Evolutionary conservation across 2,888 invertebrate species (phyloP), one percentile per base, ranked within the genome.

Genomic region (Gerosis bhagava): DNA sequence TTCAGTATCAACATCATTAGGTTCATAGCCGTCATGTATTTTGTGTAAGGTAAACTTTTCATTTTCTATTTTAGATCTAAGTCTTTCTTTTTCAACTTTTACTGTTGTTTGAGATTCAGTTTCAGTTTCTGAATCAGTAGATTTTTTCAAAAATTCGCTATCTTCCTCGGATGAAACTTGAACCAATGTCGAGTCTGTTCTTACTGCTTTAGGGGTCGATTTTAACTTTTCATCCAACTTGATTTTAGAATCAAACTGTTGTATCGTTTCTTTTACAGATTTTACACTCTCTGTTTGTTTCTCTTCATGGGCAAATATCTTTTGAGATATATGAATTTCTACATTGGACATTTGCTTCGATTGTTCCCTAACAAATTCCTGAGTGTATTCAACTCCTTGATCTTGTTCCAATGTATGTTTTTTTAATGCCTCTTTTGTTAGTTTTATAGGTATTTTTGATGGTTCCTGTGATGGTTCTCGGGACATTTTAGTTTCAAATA

Each of bases 121-220:
- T 62, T 90, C 89, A 15, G 89, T 90, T 65, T 89, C 89, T 0
- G 89, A 90, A 54, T 89, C 89, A 1, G 89, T 89, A 1, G 89
- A 90, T 62, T 89, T 90, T 53, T 89, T 90, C 24, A 88, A 66
- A 50, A 87, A 88, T 47, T 90, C 89, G 42, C 80, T 89, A 47
- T 90, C 89, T 73, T 90, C 89, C 63, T 90, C 89, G 1, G 89
- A 90, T 16, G 89, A 89, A 25, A 89, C 80, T 65, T 90, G 89
- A 0, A 90, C 89, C 35, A 90, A 71, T 5, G 89, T 90, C 7
- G 89, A 90, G 57, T 90, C 89, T 5, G 89, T 89, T 62, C 89
- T 75, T 56, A 84, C 79, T 11, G 88, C 68, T 67, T 83, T 88
- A 5, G 78, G 73, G 37, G 76, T 77, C 2, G 72, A 55, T 63